Evolutionary conservation across 2,797 vertebrate species (phyloP), one percentile per base, ranked within the genome.

Genomic region (Emys orbicularis): DNA sequence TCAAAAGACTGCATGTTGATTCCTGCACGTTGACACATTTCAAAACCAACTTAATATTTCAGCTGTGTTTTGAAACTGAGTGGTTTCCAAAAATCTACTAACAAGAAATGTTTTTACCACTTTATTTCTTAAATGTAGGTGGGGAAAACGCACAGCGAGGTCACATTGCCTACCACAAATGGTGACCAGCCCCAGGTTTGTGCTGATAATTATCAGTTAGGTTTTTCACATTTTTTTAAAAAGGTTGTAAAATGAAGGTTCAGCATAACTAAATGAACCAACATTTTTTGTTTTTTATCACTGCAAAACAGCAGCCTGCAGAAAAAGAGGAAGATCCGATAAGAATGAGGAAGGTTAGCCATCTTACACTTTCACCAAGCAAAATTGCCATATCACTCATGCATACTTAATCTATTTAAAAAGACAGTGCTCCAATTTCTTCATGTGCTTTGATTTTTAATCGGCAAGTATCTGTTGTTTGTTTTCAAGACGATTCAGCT

Each of bases 291-390:
- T 95, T 89, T 97, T 97, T 98, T 95, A 97, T 98, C 98, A 97
- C 96, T 96, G 96, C 97, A 96, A 96, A 97, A 95, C 98, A 99
- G 98, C 98, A 98, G 97, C 98, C 98, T 97, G 98, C 99, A 98
- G 99, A 98, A 97, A 99, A 98, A 97, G 98, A 99, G 97, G 98
- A 98, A 97, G 99, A 99, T 90, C 98, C 98, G 98, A 98, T 99
- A 98, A 99, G 99, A 98, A 99, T 99, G 98, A 99, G 99, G 98
- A 99, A 99, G 99, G 99, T 99, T 98, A 99, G 99, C 97, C 91
- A 34, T 89, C 97, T 98, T 97, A 96, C 92, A 76, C 90, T 97
- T 95, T 96, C 96, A 94, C 95, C 37, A 25, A 94, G 88, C 86
- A 89, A 90, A 95, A 90, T 95, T 93, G 56, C 94, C 94, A 84